Evolutionary conservation across 1,140 invertebrate genomes (phyloP), one percentile per base, ranked within the genome.

Genomic region (Zaprionus lachaisei): DNA sequence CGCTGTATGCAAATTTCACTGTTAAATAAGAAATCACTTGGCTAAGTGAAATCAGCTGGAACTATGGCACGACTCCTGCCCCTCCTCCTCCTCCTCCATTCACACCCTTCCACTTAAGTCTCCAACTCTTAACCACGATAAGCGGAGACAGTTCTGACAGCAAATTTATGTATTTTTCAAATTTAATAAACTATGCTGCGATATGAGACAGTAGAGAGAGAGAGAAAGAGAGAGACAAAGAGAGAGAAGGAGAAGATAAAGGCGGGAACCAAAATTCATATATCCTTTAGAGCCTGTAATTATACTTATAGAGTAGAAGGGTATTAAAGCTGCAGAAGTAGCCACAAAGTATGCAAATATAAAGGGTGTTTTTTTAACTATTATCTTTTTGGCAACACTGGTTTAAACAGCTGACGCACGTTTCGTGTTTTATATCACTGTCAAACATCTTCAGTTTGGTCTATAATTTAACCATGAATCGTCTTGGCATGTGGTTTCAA

Each of bases 41-140:
- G 67, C 67, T 70, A 70, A 70, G 67, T 70, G 67, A 70, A 70
- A 70, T 70, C 67, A 49, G 67, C 67, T 51, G 47, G 26, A 70
- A 62, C 67, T 47, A 22, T 28, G 5, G 7, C 15, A 47, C 7
- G 24, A n/a, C n/a, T 34, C 31, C 61, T 20, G 28, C 26, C 15
- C 2, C 22, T 6, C 26, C 17, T 51, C 20, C 37, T 44, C 22
- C 63, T 15, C 3, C 17, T 2, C 5, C 14, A 28, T 28, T 6
- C 14, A 11, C 24, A 9, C 31, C 26, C 6, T 28, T 6, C 5
- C 9, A 34, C 31, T 34, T 11, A 34, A 34, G 9, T 3, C 31
- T 9, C 31, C n/a, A 47, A n/a, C 66, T 17, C 5, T 57, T 20
- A 24, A 20, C 47, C 20, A 20, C 9, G 20, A 24, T 9, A 51